Percentiles rank a stretch among this genome's conserved stretches.
These are phyloP conservation scores for Struthio camelus DNA, from an alignment of 2,113 vertebrate species.

Conservation along the genomic window DNA sequence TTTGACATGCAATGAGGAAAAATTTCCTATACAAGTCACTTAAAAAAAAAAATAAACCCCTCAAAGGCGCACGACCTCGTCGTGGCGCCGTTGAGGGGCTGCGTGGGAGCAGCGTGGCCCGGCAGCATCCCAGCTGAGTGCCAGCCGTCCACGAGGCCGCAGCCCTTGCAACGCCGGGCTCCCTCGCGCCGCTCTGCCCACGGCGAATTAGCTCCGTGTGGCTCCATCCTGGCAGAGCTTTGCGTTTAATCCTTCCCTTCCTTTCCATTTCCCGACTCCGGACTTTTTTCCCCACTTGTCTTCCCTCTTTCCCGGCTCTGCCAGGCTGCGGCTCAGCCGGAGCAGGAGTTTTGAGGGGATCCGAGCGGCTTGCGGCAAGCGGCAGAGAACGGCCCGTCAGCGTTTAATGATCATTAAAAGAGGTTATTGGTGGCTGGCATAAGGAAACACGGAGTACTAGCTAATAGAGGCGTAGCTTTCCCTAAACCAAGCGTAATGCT, in stretches of 20 bases:
- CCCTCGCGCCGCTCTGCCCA: conserved; percentile 37
- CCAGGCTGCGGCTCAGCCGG: conserved; percentile 10
- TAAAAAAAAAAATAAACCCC: background rate
- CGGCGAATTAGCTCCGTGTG: conserved; percentile 62
- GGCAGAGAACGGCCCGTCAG: background rate
- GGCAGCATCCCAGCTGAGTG: conserved; percentile 65
- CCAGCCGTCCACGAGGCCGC: conserved; percentile 67
- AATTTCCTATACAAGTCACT: conserved; percentile 66
- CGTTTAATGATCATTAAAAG: background rate
- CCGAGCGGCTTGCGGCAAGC: background rate
- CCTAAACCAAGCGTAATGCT: background rate
- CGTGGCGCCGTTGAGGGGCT: conserved; percentile 34
- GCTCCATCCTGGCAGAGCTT: conserved; percentile 64
- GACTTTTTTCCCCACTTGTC: background rate
- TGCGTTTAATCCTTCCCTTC: conserved; percentile 69
- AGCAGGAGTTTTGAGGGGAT: background rate
- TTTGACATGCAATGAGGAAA: conserved; percentile 70
- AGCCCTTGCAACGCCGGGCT: conserved; percentile 61
- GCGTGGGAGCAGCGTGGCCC: background rate
- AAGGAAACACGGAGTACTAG: background rate
- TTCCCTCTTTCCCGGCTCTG: background rate
- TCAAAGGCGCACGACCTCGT: background rate
- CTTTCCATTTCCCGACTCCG: conserved; percentile 43
- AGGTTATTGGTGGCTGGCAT: background rate
- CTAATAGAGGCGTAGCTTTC: background rate